These are phyloP conservation scores for Luehdorfia chinensis DNA, from an alignment of 1,140 invertebrate genomes.

Conservation along the genomic window DNA sequence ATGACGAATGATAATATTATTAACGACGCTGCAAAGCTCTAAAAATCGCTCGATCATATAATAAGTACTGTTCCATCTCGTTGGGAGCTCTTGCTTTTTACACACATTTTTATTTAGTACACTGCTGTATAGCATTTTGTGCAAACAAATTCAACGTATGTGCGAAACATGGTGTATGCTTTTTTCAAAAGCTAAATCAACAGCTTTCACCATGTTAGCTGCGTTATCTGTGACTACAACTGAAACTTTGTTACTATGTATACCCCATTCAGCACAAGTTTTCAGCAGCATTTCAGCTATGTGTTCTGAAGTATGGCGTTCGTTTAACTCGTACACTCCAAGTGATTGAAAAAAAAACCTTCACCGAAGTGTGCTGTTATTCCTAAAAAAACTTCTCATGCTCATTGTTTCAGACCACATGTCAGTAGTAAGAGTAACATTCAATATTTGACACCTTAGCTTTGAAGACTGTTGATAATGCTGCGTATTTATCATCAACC, in stretches of 20 bases:
- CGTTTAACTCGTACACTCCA: slow-evolving; percentile 37
- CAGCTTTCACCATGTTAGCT: slow-evolving; percentile 57
- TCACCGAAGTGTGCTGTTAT: slow-evolving; percentile 33
- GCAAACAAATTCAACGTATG: slow-evolving; percentile 64
- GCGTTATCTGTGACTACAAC: slow-evolving; percentile 61
- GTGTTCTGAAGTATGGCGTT: slow-evolving; percentile 41
- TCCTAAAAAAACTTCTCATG: slow-evolving; percentile 33
- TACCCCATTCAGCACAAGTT: slow-evolving; percentile 48
- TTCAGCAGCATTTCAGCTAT: slow-evolving; percentile 37
- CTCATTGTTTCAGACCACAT: slow-evolving; percentile 23
- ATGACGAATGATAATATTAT: slow-evolving; percentile 40
- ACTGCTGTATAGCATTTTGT: no score
- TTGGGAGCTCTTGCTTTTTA: slow-evolving; percentile 43
- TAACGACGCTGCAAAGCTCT: slow-evolving; percentile 38
- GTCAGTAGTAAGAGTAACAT: no score
- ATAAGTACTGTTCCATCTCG: slow-evolving; percentile 54
- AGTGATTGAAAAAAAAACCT: no score
- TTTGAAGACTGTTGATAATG: slow-evolving; percentile 25
- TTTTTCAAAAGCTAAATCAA: slow-evolving; percentile 55
- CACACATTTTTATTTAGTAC: slow-evolving; percentile 30
- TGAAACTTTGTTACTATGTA: slow-evolving; percentile 49
- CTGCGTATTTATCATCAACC: slow-evolving; percentile 51
- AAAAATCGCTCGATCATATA: slow-evolving; percentile 58
- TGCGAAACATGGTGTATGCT: slow-evolving; percentile 61
- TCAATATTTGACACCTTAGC: slow-evolving; percentile 10